Evolutionary conservation across 1,140 invertebrate species (phyloP).

Genomic region (Aphaenogaster rudis): DNA sequence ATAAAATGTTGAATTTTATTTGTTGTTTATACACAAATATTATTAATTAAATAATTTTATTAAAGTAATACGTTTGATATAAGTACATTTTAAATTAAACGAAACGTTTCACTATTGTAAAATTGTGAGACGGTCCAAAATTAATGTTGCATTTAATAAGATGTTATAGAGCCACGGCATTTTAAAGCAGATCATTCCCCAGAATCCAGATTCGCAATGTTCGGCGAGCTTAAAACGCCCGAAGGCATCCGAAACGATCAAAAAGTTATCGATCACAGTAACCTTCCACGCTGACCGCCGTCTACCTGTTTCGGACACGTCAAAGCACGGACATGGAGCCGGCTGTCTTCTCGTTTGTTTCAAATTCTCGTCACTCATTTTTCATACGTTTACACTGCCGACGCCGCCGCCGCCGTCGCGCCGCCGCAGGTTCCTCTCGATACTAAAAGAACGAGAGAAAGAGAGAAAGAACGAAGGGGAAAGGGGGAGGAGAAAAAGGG

Average conservation of each 20-base stretch:
- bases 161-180: neutral
- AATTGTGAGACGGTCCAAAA: neutral
- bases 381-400: conserved; percentile 79
- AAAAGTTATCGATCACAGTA: conserved; percentile 69
- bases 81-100: neutral
- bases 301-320: conserved; percentile 72
- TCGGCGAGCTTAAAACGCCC: conserved; percentile 38
- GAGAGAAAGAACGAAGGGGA: conserved; percentile 1
- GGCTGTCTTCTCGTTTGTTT: conserved; percentile 83
- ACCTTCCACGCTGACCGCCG: conserved; percentile 50
- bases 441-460: conserved; percentile 20
- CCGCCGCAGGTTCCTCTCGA: conserved; percentile 48
- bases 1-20: neutral
- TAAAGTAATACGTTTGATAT: neutral
- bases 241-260: conserved; percentile 49
- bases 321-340: conserved; percentile 71
- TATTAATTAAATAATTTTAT: conserved; percentile 13
- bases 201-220: conserved; percentile 48
- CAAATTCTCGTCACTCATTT: conserved; percentile 84
- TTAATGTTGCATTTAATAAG: conserved; percentile 24
- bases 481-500: neutral
- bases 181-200: conserved; percentile 31
- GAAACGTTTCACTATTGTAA: neutral
- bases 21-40: neutral
- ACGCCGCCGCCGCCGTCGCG: conserved; percentile 25